A percentile compares a stretch with the other conserved stretches of the same genome.
These are phyloP conservation scores for Plestiodon gilberti DNA, from an alignment of 2,113 vertebrate species.

Conservation along the genomic window DNA sequence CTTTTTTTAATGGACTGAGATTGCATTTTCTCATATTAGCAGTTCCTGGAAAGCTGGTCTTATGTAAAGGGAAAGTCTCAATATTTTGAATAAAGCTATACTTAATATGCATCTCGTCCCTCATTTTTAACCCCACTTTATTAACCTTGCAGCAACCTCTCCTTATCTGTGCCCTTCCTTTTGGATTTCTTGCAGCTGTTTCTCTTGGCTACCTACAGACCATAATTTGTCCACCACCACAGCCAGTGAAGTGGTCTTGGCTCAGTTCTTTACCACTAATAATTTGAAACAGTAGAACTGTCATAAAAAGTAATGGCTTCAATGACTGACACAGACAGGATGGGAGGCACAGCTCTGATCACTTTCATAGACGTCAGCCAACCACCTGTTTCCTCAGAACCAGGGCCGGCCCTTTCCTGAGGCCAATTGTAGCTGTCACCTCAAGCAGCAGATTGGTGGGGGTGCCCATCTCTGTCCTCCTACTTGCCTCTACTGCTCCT, in stretches of 20 bases:
- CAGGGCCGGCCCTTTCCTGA: too few species aligned
- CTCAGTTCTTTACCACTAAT: background rate
- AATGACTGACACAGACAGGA: background rate
- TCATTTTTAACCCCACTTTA: background rate
- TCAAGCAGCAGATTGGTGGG: too few species aligned
- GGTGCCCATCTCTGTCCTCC: too few species aligned
- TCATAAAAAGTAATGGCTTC: background rate
- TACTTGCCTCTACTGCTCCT: too few species aligned
- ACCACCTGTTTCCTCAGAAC: too few species aligned
- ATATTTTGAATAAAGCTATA: background rate
- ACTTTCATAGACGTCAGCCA: too few species aligned
- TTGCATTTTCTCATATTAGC: too few species aligned
- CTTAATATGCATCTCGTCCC: background rate
- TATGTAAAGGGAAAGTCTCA: background rate
- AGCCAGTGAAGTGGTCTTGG: background rate
- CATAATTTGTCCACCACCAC: background rate
- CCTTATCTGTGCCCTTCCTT: background rate
- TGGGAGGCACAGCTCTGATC: background rate
- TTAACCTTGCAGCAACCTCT: background rate
- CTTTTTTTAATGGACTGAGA: too few species aligned
- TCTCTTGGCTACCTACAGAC: background rate
- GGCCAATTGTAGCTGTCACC: too few species aligned
- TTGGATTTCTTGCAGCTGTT: background rate
- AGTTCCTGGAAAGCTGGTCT: accelerated
- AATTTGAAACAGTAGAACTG: background rate